Percentiles rank a stretch among this genome's conserved stretches.
phyloP scores from a whole-genome alignment of 2,888 invertebrate genomes.

The Pemphredon lugubris region DNA sequence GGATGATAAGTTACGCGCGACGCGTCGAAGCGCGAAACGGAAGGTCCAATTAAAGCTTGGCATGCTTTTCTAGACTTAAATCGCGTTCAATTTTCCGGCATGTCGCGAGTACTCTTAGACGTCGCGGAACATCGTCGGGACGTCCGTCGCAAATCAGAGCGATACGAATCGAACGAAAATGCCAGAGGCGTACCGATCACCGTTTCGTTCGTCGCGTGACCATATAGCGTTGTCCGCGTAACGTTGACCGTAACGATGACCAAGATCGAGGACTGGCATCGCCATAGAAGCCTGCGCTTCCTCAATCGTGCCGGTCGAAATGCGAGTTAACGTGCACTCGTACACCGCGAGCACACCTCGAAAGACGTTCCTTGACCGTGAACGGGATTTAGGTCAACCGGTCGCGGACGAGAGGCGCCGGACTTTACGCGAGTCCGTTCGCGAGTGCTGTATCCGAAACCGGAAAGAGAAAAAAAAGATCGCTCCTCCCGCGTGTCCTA shows the following conservation, averaged over 20 bases:
- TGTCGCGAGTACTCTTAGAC: no score
- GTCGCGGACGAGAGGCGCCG: slow-evolving; percentile 68
- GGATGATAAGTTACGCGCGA: no score
- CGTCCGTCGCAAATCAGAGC: neutral
- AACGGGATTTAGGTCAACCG: slow-evolving; percentile 79
- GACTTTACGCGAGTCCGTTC: no score
- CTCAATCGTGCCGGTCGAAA: slow-evolving; percentile 33
- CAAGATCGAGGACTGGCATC: slow-evolving; percentile 14
- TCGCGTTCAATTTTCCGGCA: no score
- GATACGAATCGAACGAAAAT: slow-evolving; percentile 14
- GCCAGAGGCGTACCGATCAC: slow-evolving; percentile 26
- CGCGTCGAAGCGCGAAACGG: no score
- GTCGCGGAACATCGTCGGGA: no score
- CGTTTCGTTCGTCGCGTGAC: slow-evolving; percentile 18
- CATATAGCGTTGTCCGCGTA: slow-evolving; percentile 1
- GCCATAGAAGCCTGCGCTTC: slow-evolving; percentile 34
- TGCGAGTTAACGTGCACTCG: slow-evolving; percentile 30
- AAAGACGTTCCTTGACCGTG: slow-evolving; percentile 73
- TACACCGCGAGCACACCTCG: no score
- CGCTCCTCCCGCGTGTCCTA: slow-evolving; percentile 50
- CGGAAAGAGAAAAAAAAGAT: slow-evolving; percentile 57
- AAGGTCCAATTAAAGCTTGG: no score
- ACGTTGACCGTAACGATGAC: slow-evolving; percentile 13
- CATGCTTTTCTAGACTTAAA: no score
- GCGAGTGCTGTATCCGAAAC: slow-evolving; percentile 40